phyloP scores from a whole-genome alignment of 2,888 invertebrate species.

The Papilio elwesi region DNA sequence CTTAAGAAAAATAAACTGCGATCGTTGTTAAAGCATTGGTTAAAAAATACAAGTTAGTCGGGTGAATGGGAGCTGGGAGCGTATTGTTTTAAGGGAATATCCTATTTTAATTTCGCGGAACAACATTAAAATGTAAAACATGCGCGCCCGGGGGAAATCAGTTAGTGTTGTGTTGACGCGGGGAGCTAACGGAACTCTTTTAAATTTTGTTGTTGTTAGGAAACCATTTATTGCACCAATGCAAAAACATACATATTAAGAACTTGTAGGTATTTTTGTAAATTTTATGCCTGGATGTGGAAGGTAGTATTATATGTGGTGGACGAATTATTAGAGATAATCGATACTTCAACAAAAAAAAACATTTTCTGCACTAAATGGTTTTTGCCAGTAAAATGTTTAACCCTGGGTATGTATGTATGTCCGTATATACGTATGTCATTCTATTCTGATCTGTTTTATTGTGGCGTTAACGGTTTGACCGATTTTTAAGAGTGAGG shows the following conservation, averaged over 20 bases:
- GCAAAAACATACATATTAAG: background rate
- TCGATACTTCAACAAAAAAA: too few relatives aligned
- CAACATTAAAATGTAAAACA: conserved; percentile 39
- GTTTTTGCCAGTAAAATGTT: too few relatives aligned
- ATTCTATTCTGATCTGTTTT: too few relatives aligned
- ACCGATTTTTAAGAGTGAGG: too few relatives aligned
- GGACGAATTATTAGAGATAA: too few relatives aligned
- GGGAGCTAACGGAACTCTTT: conserved; percentile 15
- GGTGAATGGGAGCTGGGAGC: conserved; percentile 10
- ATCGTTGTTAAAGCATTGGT: conserved; percentile 5
- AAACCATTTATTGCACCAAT: background rate
- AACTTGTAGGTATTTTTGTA: background rate
- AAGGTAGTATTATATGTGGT: too few relatives aligned
- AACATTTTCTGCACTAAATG: too few relatives aligned
- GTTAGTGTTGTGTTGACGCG: conserved; percentile 37
- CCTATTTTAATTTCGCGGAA: conserved; percentile 35
- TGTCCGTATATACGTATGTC: too few relatives aligned
- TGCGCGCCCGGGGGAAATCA: conserved; percentile 34
- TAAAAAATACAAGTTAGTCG: background rate
- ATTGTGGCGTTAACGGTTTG: too few relatives aligned
- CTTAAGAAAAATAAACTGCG: background rate
- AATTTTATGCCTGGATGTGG: background rate
- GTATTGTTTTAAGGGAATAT: conserved; percentile 29
- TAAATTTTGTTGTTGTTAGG: conserved; percentile 18
- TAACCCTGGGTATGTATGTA: too few relatives aligned